Evolutionary conservation across 1,140 invertebrate genomes (phyloP), one percentile per base, ranked within the genome.

Genomic region (Listronotus oregonensis): DNA sequence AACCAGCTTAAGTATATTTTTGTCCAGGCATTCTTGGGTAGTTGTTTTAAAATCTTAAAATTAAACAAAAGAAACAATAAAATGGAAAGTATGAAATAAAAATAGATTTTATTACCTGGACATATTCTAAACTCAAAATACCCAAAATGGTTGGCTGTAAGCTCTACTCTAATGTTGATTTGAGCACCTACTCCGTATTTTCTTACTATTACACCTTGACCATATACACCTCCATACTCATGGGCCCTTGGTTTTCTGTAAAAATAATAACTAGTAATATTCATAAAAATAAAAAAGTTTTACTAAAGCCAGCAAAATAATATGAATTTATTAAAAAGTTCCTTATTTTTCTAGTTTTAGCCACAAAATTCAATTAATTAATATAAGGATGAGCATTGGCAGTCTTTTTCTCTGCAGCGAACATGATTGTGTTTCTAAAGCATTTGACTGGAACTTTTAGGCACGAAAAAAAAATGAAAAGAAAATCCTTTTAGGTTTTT

Each of bases 111-210:
- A 12, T 50, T 60, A 66, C 64, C 64, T 6, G 92, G 86, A 75
- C 94, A 97, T 0, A 94, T 72, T 59, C 90, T 83, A 79, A 96
- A 96, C 75, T 96, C 91, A 73, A 96, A 96, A 78, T 88, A 94
- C 9, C 95, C 94, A 68, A 85, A 83, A 77, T 94, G 92, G 71
- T 85, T 86, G 5, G 91, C 91, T 0, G 91, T 94, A 1, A 94
- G 72, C 73, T 94, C 89, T 0, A 94, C 84, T 27, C 87, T 85
- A 6, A 94, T 86, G 5, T 85, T 85, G 57, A 95, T 87, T 8
- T 84, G 78, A 10, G 87, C 83, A 27, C 85, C 85, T 0, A 85
- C 84, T 37, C 84, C 80, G 73, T 94, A 94, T 73, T 85, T 86
- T 0, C 90, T 82, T 0, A 92, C 91, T 31, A 93, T 89, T n/a